Conservation (phyloP, 2,888 invertebrate genomes). For the Lasioglossum zephyrum region DNA sequence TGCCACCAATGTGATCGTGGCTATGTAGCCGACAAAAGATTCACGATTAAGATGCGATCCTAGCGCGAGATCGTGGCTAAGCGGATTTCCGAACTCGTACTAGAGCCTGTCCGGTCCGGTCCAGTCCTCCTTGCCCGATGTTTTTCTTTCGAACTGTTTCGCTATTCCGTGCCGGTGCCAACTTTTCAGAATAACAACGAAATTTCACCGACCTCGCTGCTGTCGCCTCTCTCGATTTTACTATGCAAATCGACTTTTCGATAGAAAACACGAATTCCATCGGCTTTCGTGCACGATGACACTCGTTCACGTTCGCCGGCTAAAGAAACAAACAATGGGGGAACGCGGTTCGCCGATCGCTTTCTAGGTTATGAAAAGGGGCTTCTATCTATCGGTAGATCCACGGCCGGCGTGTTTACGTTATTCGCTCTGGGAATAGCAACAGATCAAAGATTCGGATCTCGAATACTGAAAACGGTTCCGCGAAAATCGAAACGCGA, state of each 20-base stretch:
- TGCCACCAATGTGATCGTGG: slow-evolving; percentile 77
- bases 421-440: not conserved
- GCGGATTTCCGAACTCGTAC: slow-evolving; percentile 65
- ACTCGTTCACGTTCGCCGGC: not conserved
- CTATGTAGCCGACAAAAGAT: slow-evolving; percentile 70
- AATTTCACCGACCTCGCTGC: slow-evolving; percentile 29
- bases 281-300: not conserved
- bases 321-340: not conserved
- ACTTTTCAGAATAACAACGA: slow-evolving; percentile 27
- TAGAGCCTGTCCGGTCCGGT: slow-evolving; percentile 21
- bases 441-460: not conserved
- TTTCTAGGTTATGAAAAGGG: not conserved
- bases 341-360: not conserved
- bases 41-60: slow-evolving; percentile 72
- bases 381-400: not conserved
- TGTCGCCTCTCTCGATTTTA: slow-evolving; percentile 23
- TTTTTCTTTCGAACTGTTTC: slow-evolving; percentile 34
- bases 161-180: slow-evolving; percentile 34
- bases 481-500: not conserved
- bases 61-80: slow-evolving; percentile 64
- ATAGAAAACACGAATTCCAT: not conserved
- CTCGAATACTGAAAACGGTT: not conserved
- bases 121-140: slow-evolving; percentile 30
- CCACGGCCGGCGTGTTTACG: not conserved
- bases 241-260: slow-evolving; percentile 11